phyloP scores from a whole-genome alignment of 2,113 vertebrate genomes.

The Myodes glareolus region DNA sequence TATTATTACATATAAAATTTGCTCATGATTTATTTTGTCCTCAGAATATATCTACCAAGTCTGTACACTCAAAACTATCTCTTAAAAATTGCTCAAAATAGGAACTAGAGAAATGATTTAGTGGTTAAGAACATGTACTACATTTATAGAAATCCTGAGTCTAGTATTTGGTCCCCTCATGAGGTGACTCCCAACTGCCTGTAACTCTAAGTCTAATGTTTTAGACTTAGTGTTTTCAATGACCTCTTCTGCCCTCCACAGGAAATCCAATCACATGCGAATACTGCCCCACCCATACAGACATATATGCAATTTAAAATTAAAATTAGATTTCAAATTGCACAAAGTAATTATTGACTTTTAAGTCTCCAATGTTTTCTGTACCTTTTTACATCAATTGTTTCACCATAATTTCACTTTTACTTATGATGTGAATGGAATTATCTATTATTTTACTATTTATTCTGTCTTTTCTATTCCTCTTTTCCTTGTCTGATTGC shows the following conservation, averaged over 20 bases:
- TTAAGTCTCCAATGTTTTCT: neutral
- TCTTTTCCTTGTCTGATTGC: neutral
- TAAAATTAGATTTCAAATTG: neutral
- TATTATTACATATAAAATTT: neutral
- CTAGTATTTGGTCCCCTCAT: too few relatives aligned
- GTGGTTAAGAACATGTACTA: neutral
- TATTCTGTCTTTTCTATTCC: neutral
- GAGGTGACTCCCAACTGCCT: too few relatives aligned
- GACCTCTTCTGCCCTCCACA: neutral
- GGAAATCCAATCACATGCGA: neutral
- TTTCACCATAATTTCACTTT: neutral
- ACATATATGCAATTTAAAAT: neutral
- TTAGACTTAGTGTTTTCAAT: too few relatives aligned
- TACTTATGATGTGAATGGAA: neutral
- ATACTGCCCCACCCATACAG: neutral
- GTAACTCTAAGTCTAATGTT: neutral
- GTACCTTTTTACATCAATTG: neutral
- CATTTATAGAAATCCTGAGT: too few relatives aligned
- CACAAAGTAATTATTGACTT: neutral
- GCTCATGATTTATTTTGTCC: neutral
- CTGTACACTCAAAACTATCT: neutral
- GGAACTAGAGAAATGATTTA: neutral
- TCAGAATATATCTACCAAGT: neutral
- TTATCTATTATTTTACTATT: neutral
- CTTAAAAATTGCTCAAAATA: constrained; percentile 25